phyloP scores from a whole-genome alignment of 2,888 invertebrate genomes.

The Beris morrisii region DNA sequence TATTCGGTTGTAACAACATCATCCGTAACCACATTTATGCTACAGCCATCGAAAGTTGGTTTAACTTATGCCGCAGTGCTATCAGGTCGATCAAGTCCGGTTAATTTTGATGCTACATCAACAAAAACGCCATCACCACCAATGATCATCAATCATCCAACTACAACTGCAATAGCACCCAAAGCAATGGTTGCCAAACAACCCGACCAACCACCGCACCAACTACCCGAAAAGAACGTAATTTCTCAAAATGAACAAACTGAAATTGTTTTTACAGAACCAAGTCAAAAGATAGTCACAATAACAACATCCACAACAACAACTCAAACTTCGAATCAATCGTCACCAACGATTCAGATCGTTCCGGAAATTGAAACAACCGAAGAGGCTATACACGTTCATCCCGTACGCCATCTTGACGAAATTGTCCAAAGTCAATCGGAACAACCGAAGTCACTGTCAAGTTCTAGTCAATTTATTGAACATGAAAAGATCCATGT shows the following conservation, averaged over 20 bases:
- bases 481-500: conserved; percentile 10
- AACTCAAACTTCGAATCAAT: neutral
- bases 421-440: conserved; percentile 1
- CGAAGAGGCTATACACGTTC: neutral
- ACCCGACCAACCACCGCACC: neutral
- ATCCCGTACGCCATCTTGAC: neutral
- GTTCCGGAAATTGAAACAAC: neutral
- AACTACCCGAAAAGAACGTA: conserved; percentile 15
- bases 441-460: neutral
- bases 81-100: conserved; percentile 61
- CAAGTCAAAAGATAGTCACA: neutral
- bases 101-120: conserved; percentile 44
- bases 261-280: conserved; percentile 33
- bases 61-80: conserved; percentile 71
- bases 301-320: conserved; percentile 16
- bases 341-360: neutral
- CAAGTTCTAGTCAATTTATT: conserved; percentile 3
- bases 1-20: conserved; percentile 61
- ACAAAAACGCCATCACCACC: neutral
- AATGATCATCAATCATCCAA: neutral
- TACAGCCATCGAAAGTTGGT: conserved; percentile 52
- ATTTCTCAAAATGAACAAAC: conserved; percentile 24
- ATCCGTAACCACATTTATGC: conserved; percentile 58
- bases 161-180: neutral
- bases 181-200: neutral